phyloP scores from a whole-genome alignment of 2,113 vertebrate genomes.

The Eulemur macaco region DNA sequence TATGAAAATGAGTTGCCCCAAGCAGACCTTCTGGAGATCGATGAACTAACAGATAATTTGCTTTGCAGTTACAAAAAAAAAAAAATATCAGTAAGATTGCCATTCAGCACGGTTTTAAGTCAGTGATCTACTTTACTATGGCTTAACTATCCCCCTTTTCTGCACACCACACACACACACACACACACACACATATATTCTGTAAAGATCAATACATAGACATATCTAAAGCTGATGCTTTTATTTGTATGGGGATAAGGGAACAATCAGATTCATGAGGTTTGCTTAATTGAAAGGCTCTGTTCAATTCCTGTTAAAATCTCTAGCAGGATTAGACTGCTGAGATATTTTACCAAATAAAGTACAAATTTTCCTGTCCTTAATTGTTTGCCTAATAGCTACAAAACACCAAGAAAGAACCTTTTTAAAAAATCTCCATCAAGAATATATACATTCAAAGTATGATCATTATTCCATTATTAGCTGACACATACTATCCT shows the following conservation, averaged over 20 bases:
- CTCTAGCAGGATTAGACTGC: background rate
- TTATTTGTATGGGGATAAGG: background rate
- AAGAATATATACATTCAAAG: background rate
- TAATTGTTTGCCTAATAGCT: background rate
- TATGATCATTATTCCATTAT: background rate
- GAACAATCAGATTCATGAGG: background rate
- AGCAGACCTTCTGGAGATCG: background rate
- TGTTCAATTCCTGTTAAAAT: background rate
- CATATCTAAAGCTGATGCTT: background rate
- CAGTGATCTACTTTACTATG: background rate
- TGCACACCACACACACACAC: background rate
- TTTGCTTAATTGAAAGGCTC: background rate
- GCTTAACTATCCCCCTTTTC: background rate
- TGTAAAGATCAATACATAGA: background rate
- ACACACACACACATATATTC: background rate
- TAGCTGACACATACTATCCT: background rate
- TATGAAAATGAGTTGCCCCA: background rate
- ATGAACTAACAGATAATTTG: background rate
- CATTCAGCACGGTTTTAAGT: background rate
- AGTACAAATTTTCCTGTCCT: background rate
- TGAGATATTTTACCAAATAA: background rate
- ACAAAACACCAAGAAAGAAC: background rate
- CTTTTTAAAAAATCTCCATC: background rate
- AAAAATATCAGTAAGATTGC: background rate
- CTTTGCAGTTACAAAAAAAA: background rate